phyloP scores from a whole-genome alignment of 2,797 vertebrate genomes.

The Pogoniulus pusillus region DNA sequence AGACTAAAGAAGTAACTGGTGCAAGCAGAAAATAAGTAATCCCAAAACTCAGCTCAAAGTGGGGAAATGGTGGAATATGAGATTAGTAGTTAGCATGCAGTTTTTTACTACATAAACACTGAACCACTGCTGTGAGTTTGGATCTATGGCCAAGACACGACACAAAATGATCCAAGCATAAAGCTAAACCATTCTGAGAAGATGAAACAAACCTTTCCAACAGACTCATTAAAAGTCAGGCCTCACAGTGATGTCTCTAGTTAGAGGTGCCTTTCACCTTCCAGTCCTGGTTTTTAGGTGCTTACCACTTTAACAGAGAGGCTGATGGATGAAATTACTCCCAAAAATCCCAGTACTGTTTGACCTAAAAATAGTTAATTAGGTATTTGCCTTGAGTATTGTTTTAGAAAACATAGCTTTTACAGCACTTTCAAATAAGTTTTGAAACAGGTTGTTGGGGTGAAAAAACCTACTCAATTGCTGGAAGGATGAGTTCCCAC shows the following conservation, averaged over 20 bases:
- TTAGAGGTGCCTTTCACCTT: not conserved
- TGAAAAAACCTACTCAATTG: not conserved
- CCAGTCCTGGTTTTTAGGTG: not conserved
- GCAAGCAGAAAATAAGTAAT: not conserved
- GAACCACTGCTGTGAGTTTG: not conserved
- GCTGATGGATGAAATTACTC: not conserved
- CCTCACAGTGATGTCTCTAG: not conserved
- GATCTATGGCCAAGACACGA: not conserved
- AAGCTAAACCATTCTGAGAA: not conserved
- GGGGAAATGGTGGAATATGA: not conserved
- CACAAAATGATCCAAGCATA: not conserved
- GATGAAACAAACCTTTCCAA: not conserved
- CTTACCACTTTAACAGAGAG: not conserved
- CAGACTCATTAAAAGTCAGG: not conserved
- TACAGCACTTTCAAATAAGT: not conserved
- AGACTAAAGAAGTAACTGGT: not conserved
- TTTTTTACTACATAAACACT: not conserved
- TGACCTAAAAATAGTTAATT: not conserved
- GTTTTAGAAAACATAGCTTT: not conserved
- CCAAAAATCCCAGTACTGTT: not conserved
- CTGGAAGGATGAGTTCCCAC: not conserved
- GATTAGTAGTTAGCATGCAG: accelerated
- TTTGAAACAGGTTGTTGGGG: not conserved
- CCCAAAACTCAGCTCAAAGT: not conserved
- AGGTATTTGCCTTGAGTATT: not conserved